Conservation (phyloP, 2,888 invertebrate species). For the Balanococcus diminutus region DNA sequence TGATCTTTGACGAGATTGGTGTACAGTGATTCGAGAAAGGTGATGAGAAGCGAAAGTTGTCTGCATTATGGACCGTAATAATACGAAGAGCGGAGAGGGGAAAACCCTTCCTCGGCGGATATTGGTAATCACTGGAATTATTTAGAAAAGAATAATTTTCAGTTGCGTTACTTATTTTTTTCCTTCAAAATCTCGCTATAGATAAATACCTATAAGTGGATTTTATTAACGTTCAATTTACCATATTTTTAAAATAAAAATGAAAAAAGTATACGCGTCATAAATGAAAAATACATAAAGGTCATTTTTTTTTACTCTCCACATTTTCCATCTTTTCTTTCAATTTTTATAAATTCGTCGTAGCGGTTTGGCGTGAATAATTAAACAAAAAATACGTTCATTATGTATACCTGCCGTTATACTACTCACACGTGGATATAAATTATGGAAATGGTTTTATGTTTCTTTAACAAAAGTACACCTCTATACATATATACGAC, state of each 20-base stretch:
- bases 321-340: background rate
- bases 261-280: background rate
- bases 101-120: background rate
- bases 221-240: slow-evolving; percentile 2
- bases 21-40: background rate
- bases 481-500: background rate
- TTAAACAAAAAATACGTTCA: background rate
- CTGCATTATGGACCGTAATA: background rate
- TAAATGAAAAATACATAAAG: slow-evolving; percentile 28
- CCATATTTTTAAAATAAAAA: slow-evolving; percentile 29
- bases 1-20: background rate
- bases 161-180: background rate
- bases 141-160: slow-evolving; percentile 13
- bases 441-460: background rate
- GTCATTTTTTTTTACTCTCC: background rate
- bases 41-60: slow-evolving; percentile 12
- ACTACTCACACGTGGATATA: background rate
- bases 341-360: background rate
- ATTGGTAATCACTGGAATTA: background rate
- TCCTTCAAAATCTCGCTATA: no score
- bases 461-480: background rate
- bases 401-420: background rate
- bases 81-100: background rate
- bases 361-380: background rate
- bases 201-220: background rate